Conservation (phyloP, 2,797 vertebrate species). For the Sebastes ruberrimus region DNA sequence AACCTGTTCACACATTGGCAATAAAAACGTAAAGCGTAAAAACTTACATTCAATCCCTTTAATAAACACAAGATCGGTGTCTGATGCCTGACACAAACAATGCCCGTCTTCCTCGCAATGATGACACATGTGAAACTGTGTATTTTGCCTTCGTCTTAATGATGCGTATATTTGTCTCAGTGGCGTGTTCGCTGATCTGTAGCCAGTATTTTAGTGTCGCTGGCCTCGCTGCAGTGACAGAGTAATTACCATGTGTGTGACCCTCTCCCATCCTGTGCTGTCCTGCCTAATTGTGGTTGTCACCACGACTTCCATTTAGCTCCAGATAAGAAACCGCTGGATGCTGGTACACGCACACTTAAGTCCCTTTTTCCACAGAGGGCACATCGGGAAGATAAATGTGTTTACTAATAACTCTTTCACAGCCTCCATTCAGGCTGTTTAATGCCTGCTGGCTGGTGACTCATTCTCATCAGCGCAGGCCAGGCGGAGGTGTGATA, state of each 20-base stretch:
- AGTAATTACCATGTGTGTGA: slow-evolving; percentile 84
- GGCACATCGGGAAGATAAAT: slow-evolving; percentile 66
- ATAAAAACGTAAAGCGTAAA: too few relatives aligned
- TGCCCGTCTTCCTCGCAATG: not conserved
- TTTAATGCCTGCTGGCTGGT: slow-evolving; percentile 52
- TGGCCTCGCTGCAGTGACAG: slow-evolving; percentile 74
- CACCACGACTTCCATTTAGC: slow-evolving; percentile 86
- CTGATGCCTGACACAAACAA: not conserved
- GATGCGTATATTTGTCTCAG: slow-evolving; percentile 30
- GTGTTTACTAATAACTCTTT: slow-evolving; percentile 74
- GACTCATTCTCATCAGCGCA: slow-evolving; percentile 60
- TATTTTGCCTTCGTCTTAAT: slow-evolving; percentile 27
- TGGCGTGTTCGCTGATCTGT: slow-evolving; percentile 51
- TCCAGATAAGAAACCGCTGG: slow-evolving; percentile 83
- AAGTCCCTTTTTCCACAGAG: slow-evolving; percentile 61
- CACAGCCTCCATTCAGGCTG: slow-evolving; percentile 54
- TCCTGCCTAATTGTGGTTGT: slow-evolving; percentile 88
- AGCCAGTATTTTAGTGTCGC: slow-evolving; percentile 74
- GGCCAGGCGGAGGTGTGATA: slow-evolving; percentile 43
- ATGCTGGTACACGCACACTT: slow-evolving; percentile 69
- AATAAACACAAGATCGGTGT: not conserved
- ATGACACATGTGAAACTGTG: not conserved
- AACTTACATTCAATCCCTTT: too few relatives aligned
- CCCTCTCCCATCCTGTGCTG: slow-evolving; percentile 73
- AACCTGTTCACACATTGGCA: too few relatives aligned